Base-by-base conservation (phyloP, 2,888 invertebrate species). In the Acronicta alni region DNA sequence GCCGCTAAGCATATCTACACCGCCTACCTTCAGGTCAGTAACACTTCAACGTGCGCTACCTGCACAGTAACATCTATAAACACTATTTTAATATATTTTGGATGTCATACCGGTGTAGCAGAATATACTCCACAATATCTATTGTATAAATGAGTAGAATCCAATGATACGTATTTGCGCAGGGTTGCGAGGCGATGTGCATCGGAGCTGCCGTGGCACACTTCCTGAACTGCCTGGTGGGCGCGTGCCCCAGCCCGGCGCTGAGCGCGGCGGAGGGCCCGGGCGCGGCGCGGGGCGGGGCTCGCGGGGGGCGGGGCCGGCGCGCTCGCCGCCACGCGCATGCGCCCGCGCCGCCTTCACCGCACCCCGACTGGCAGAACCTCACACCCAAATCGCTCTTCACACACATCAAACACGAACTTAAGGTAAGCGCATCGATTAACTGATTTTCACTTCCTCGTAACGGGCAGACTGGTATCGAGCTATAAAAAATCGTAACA, bases 1-100 rank as follows among this genome's bases (percentile, higher is more conserved):
- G 96, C 98, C 38, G 97, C 98, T 32, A 99, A 99, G 91, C 99
- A 99, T 88, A 95, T 99, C 68, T 99, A 99, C 91, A 98, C 98
- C 39, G 94, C 71, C 0, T 66, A 66, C 9, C 65, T 66, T 0
- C 65, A 66, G 69, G 65, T 69, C 5, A 12, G 38, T 23, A 20
- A 20, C 20, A 20, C 20, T 4, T 20, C 2, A 2, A 20, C 5
- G 5, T 4, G 2, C 2, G 20, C 5, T 5, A 2, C 2, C 20
- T 5, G 5, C n/a, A n/a, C n/a, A n/a, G n/a, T n/a, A n/a, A n/a
- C n/a, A n/a, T n/a, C n/a, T n/a, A n/a, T n/a, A n/a, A n/a, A n/a
- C n/a, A n/a, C n/a, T n/a, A n/a, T n/a, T n/a, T n/a, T n/a, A n/a
- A n/a, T n/a, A n/a, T n/a, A n/a, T n/a, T n/a, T n/a, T n/a, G n/a